These are phyloP conservation scores for Zalophus californianus DNA, from an alignment of 2,797 vertebrate species.

Conservation along the genomic window DNA sequence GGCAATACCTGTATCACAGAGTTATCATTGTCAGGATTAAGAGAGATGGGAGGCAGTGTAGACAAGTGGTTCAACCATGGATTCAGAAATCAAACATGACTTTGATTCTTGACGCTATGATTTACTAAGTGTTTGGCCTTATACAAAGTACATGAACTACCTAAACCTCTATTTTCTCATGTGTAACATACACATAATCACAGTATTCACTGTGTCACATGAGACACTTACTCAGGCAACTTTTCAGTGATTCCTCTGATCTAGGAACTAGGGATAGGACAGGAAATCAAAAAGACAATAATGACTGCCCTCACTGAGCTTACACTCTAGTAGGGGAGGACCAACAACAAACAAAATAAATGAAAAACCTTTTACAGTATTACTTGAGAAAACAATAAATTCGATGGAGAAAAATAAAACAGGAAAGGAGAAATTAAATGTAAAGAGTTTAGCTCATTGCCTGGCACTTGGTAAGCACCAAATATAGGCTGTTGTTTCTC, in stretches of 20 bases:
- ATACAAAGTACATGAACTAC: not conserved
- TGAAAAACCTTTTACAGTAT: not conserved
- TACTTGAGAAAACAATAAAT: not conserved
- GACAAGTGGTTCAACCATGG: not conserved
- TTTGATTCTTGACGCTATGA: not conserved
- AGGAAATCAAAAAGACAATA: not conserved
- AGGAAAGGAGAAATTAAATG: not conserved
- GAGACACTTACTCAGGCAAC: not conserved
- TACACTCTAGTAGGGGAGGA: not conserved
- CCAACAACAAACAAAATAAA: slow-evolving; percentile 34
- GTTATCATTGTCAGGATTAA: not conserved
- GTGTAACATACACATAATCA: not conserved
- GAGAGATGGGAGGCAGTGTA: not conserved
- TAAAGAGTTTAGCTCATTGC: not conserved
- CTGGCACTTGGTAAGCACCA: not conserved
- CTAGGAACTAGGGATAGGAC: not conserved
- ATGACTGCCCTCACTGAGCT: not conserved
- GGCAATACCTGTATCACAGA: not conserved
- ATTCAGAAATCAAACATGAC: not conserved
- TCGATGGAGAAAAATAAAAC: not conserved
- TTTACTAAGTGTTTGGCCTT: not conserved
- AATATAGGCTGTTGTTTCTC: not conserved
- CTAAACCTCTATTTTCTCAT: not conserved
- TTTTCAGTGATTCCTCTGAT: not conserved
- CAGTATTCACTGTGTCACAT: not conserved